A percentile compares a stretch with the other conserved stretches of the same genome.
Evolutionary conservation across 2,113 vertebrate genomes (phyloP).

Genomic region (Peromyscus leucopus): DNA sequence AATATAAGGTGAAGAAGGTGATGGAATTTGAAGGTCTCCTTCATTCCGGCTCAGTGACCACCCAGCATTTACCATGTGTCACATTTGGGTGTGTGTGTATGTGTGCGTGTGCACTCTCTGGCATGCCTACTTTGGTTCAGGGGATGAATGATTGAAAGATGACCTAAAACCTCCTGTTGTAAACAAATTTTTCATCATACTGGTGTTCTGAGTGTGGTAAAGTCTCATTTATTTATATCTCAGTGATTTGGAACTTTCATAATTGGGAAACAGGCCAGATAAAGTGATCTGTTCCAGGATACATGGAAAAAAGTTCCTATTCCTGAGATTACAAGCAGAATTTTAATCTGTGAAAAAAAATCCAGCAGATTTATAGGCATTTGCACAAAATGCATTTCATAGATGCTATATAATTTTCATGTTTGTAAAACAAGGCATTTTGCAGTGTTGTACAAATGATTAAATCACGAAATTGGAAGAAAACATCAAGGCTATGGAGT

Average conservation of each 20-base stretch:
- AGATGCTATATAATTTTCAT: slow-evolving; percentile 21
- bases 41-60: slow-evolving; percentile 68
- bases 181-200: slow-evolving; percentile 82
- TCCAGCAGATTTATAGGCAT: not conserved
- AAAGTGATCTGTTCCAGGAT: slow-evolving; percentile 57
- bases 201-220: slow-evolving; percentile 62
- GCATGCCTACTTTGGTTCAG: slow-evolving; percentile 56
- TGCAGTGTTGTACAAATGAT: not conserved
- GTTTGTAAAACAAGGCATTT: slow-evolving; percentile 36
- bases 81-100: slow-evolving; percentile 21
- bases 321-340: not conserved
- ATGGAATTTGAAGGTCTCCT: slow-evolving; percentile 63
- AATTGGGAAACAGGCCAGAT: slow-evolving; percentile 72
- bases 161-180: slow-evolving; percentile 75
- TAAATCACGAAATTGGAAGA: not conserved
- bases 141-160: slow-evolving; percentile 82
- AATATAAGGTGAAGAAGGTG: slow-evolving; percentile 53
- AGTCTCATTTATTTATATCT: slow-evolving; percentile 81
- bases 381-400: not conserved
- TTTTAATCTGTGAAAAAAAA: slow-evolving; percentile 35
- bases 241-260: slow-evolving; percentile 78
- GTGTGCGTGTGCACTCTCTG: not conserved
- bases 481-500: not conserved
- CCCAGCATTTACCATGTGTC: slow-evolving; percentile 79
- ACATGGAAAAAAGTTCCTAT: slow-evolving; percentile 19